Conservation (phyloP, 2,888 invertebrate genomes). For the Apodemia duryi region DNA sequence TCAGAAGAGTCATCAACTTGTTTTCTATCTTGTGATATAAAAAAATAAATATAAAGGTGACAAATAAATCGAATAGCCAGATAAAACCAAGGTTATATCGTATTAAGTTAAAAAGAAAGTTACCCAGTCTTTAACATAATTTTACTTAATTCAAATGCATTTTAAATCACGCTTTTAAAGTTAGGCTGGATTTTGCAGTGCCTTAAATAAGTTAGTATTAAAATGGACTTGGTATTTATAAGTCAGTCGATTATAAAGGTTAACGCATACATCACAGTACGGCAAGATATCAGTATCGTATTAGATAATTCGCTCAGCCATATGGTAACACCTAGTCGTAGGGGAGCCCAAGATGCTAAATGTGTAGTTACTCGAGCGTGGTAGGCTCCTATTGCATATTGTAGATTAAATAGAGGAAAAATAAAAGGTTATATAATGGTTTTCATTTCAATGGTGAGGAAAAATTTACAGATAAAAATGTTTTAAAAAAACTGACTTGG, state of each 20-base stretch:
- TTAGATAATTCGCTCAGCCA: neutral
- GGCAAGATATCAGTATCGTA: neutral
- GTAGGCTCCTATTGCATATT: too few species aligned
- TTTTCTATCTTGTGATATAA: too few species aligned
- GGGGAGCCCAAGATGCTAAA: too few species aligned
- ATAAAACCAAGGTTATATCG: neutral
- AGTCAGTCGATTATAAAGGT: neutral
- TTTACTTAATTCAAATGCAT: conserved; percentile 15
- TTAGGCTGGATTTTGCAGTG: neutral
- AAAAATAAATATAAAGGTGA: too few species aligned
- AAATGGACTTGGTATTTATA: conserved; percentile 4
- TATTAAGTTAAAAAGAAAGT: conserved; percentile 4
- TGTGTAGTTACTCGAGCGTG: too few species aligned
- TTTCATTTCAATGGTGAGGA: too few species aligned
- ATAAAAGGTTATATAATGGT: too few species aligned
- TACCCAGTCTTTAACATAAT: neutral
- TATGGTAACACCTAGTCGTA: neutral
- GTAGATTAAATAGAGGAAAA: too few species aligned
- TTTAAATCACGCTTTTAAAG: neutral
- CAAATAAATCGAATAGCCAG: neutral
- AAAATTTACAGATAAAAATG: too few species aligned
- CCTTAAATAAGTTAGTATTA: conserved; percentile 7
- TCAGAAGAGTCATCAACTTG: too few species aligned
- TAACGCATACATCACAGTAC: neutral
- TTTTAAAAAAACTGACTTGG: too few species aligned